Evolutionary conservation across 2,888 invertebrate genomes (phyloP), one percentile per base, ranked within the genome.

Genomic region (Drosophila seclusa): DNA sequence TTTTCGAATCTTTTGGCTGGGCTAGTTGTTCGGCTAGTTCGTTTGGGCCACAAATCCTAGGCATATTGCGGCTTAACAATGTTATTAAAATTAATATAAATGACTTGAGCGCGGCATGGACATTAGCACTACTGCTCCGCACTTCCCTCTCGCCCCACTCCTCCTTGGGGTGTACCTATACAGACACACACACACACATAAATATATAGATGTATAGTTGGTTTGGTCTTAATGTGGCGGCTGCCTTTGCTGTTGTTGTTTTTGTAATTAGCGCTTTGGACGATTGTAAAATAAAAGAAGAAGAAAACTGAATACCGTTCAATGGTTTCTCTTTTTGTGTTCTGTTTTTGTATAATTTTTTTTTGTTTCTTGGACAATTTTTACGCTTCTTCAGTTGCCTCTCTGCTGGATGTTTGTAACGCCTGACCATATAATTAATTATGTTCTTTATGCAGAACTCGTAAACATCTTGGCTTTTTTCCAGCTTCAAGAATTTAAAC

Each of bases 41-140:
- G 48, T 24, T 63, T 45, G 49, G 58, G 50, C 29, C 45, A 42
- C 59, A 55, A 67, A 58, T 77, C 72, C 74, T 74, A 64, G 76
- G 62, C 76, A 42, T 48, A 68, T 32, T 62, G 68, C 29, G 68
- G 76, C 80, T 85, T 89, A 90, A 89, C 90, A 89, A 88, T 88
- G 83, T 90, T 89, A 90, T 89, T 89, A 90, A 90, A 90, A 90
- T 90, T 88, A 90, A 85, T 89, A 90, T 89, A 90, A 89, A 89
- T 89, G 88, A 83, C 80, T 78, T 64, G 60, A 65, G 69, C 59
- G 61, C 64, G 66, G 68, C 73, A 67, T 68, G 71, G 66, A 66
- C 79, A 75, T 78, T 72, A 78, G 50, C 74, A 38, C 18, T 7
- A 52, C 68, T 54, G 21, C 24, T 21, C 48, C 8, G 40, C 40